Base-by-base conservation (phyloP, 2,888 invertebrate species). In the Trichopoda pennipes region DNA sequence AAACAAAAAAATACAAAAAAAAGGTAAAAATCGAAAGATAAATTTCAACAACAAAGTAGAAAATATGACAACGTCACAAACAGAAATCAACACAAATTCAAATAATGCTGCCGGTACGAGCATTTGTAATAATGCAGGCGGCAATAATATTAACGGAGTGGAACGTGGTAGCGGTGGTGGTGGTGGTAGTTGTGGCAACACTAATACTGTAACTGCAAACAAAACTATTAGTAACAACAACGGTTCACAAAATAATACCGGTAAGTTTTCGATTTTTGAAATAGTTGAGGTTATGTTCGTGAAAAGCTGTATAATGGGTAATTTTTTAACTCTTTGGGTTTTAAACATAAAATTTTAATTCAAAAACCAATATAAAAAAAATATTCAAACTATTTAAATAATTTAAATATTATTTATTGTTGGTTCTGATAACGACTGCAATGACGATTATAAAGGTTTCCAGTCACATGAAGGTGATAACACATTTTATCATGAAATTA, bases 61-160 rank as follows among this genome's bases (percentile, higher is more conserved):
- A 84, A 81, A 74, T 60, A 80, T 83, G 83, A 85, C 85, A 85
- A 84, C 85, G 81, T 81, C 81, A 84, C 85, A 84, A 83, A 66
- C 81, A 19, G 85, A 85, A 53, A 81, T 85, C 49, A 85, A 84
- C 81, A 85, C 85, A 83, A 85, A 85, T 76, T 72, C 82, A 75
- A 82, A 84, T 68, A 75, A 66, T 79, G 38, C 64, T 35, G 79
- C 75, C 70, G 80, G 69, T 55, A 56, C 73, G 55, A 73, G 61
- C 63, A 56, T 66, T 38, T 56, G 47, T 38, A 73, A 53, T 44
- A 73, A 74, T 51, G 56, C 60, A 66, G 75, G 38, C 47, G 77
- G 51, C n/a, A 60, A 42, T 76, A 72, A 44, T 66, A 80, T 63
- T 68, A 80, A 77, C 74, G 72, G 79, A 66, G 78, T 66, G 66